Base-by-base conservation (phyloP, 92 coral and sea anemone genomes). In the Zoanthus solanderi region DNA sequence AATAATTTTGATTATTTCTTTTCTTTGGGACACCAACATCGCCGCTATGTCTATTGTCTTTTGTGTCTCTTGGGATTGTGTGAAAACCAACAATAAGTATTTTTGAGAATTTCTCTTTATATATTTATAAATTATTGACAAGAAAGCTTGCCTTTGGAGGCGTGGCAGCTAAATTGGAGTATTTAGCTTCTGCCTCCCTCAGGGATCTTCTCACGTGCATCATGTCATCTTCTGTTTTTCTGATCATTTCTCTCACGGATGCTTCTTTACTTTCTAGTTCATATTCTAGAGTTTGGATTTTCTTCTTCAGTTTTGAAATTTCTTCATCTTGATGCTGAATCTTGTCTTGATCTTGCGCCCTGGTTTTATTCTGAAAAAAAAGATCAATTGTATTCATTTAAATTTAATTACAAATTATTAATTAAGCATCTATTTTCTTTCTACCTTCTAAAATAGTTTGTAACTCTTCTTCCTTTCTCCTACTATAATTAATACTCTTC, bases 151-250 rank as follows among this genome's bases (percentile, higher is more conserved):
- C 98, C 95, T 97, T 97, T 4, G 99, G 99, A 4, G 99, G 99
- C 0, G 99, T 97, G 0, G 98, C 92, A 14, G 98, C 99, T 56
- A 97, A 90, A 83, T 90, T 95, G 58, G 92, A 93, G 57, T 95
- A 97, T 74, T 95, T 97, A 15, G 95, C 86, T 63, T 97, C 99
- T 9, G 97, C 88, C 29, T 95, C 98, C 16, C 99, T 84, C 45
- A 95, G 92, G 47, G 93, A 93, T 72, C 92, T 93, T 31, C 94
- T 93, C 74, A 94, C 85, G 28, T 83, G 88, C 85, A 93, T 93
- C 57, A 91, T 45, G 46, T 97, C 99, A 0, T 87, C 88, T 57
- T 97, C 99, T 31, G 88, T 61, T 16, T 86, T 89, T 63, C 92
- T 90, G 61, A 90, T 84, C 9, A 88, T 82, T 15, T 90, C 95